Percentiles rank a stretch among this genome's conserved stretches.
phyloP scores from a whole-genome alignment of 2,113 vertebrate genomes.

The Corythoichthys haematopterus region DNA sequence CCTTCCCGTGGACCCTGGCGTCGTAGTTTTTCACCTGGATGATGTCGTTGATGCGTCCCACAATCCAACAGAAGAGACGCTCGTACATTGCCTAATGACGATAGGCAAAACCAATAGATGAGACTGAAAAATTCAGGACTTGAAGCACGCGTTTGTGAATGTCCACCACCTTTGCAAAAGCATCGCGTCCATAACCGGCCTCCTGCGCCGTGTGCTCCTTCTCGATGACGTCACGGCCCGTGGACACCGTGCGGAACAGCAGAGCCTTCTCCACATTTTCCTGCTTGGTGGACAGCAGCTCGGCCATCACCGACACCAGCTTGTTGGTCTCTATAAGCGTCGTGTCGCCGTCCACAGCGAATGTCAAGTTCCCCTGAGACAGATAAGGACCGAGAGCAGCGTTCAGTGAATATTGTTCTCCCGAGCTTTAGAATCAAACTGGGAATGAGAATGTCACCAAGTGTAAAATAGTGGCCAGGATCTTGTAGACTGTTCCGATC shows the following conservation, averaged over 20 bases:
- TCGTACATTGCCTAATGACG: conserved; percentile 88
- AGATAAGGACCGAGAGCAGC: not conserved
- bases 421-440: not conserved
- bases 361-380: conserved; percentile 87
- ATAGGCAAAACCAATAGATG: not conserved
- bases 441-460: conserved; percentile 74
- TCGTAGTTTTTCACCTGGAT: conserved; percentile 93
- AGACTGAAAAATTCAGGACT: not conserved
- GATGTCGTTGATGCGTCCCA: conserved; percentile 87
- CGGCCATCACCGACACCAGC: conserved; percentile 77
- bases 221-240: conserved; percentile 90
- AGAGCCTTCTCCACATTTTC: conserved; percentile 91
- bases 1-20: conserved; percentile 85
- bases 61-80: conserved; percentile 96
- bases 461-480: conserved; percentile 89
- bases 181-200: conserved; percentile 89
- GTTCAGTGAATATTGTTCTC: not conserved
- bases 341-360: conserved; percentile 84
- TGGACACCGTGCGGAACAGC: conserved; percentile 90
- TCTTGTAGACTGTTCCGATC: conserved; percentile 92
- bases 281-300: conserved; percentile 81
- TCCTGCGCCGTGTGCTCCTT: conserved; percentile 93
- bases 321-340: conserved; percentile 85
- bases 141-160: not conserved
- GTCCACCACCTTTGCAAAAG: conserved; percentile 84